A percentile compares a stretch with the other conserved stretches of the same genome.
phyloP scores from a whole-genome alignment of 1,140 invertebrate genomes.

The Hycleus phaleratus region DNA sequence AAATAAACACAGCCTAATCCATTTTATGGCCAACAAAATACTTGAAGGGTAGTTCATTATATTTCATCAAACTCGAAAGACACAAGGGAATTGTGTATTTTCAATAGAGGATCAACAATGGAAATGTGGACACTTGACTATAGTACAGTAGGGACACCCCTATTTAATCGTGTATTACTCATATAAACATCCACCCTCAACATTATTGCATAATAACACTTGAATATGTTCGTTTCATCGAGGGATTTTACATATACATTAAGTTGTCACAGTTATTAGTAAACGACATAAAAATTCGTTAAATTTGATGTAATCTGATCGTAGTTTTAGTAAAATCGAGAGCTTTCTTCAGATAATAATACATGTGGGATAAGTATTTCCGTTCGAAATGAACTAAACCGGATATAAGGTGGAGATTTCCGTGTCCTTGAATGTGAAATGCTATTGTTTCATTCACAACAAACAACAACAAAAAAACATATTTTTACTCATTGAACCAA shows the following conservation, averaged over 20 bases:
- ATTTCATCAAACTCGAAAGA: neutral
- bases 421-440: too few species aligned
- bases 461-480: too few species aligned
- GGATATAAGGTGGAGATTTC: neutral
- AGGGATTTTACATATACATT: constrained; percentile 1
- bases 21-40: neutral
- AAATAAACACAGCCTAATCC: too few species aligned
- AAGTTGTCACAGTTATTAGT: neutral
- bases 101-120: constrained; percentile 4
- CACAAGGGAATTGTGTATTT: constrained; percentile 6
- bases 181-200: constrained; percentile 16
- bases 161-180: constrained; percentile 12
- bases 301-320: constrained; percentile 2
- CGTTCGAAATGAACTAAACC: neutral
- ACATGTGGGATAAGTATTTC: neutral
- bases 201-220: neutral
- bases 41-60: constrained; percentile 2
- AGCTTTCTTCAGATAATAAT: too few species aligned
- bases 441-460: too few species aligned
- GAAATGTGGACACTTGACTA: constrained; percentile 19
- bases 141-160: too few species aligned
- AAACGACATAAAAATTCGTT: neutral
- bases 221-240: neutral
- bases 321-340: too few species aligned
- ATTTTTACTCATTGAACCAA: too few species aligned